Conservation (phyloP, 2,888 invertebrate genomes). For the Fissipunctia ypsillon region DNA sequence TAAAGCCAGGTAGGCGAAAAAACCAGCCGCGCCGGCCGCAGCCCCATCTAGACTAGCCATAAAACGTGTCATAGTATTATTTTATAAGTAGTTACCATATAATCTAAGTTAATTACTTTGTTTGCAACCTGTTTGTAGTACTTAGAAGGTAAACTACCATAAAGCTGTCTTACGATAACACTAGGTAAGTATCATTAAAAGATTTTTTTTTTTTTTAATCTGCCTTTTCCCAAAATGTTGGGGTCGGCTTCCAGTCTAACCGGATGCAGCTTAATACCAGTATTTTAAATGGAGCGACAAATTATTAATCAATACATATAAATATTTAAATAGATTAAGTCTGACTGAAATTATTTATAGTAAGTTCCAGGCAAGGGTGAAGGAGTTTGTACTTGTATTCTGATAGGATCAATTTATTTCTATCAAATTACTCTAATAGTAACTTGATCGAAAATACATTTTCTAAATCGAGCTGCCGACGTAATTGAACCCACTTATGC, state of each 20-base stretch:
- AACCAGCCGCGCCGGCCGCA: neutral
- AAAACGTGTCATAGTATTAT: neutral
- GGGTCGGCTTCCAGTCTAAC: no score
- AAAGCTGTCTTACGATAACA: neutral
- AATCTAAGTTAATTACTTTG: neutral
- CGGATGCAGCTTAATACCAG: no score
- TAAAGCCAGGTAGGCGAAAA: neutral
- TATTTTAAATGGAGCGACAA: no score
- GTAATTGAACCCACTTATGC: conserved; percentile 17
- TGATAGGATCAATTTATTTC: conserved; percentile 7
- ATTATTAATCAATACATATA: no score
- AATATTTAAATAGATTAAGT: no score
- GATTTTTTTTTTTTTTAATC: no score
- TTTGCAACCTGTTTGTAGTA: neutral
- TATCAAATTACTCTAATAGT: neutral
- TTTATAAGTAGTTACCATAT: no score
- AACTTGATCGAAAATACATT: conserved; percentile 14
- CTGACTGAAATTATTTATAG: neutral
- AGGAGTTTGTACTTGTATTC: neutral
- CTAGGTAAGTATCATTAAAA: neutral
- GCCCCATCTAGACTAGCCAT: neutral
- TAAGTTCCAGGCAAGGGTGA: neutral
- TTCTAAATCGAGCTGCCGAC: neutral
- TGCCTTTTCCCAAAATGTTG: no score
- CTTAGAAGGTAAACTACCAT: conserved; percentile 1